Evolutionary conservation across 2,113 vertebrate species (phyloP), one percentile per base, ranked within the genome.

Genomic region (Parus major): DNA sequence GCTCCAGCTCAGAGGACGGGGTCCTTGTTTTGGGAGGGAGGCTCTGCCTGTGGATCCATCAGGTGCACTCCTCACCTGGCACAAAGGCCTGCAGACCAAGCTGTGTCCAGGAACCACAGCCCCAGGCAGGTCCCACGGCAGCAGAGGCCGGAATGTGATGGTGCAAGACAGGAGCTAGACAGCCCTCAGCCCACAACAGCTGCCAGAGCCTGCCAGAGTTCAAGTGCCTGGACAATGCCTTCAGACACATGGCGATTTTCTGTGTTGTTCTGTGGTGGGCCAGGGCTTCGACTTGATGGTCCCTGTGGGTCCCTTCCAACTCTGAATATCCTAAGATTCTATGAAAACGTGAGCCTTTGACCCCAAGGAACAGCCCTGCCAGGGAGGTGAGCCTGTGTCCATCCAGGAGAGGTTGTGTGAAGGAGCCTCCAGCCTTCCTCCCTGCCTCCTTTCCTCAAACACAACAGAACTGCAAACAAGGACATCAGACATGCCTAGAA

Each of bases 141-240:
- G 52, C 57, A 83, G 79, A 52, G 10, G 61, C 56, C 59, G n/a
- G 66, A 80, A 86, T 24, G 36, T 1, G 2, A 28, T 10, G 44
- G n/a, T 61, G 75, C 39, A 41, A 53, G 53, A n/a, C 25, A 90
- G 83, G 46, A 91, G 64, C 60, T 60, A 56, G 53, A 73, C n/a
- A 70, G 18, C 22, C 59, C 52, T 80, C 31, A 25, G 50, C 79
- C 6, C 85, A 53, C 41, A 75, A 22, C 2, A 10, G n/a, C 23
- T 90, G 87, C 63, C 71, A 81, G 50, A 88, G 76, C 49, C 49
- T 63, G 42, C 35, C 75, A 76, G 39, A 76, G 47, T 55, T 82
- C 71, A 56, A 76, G 25, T 7, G 31, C 27, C 33, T 42, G 49
- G 41, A 63, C 71, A 63, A 42, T 11, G 27, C 22, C 55, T 59